A percentile compares a stretch with the other conserved stretches of the same genome.
These are phyloP conservation scores for Apodemus sylvaticus DNA, from an alignment of 2,113 vertebrate genomes.

Conservation along the genomic window DNA sequence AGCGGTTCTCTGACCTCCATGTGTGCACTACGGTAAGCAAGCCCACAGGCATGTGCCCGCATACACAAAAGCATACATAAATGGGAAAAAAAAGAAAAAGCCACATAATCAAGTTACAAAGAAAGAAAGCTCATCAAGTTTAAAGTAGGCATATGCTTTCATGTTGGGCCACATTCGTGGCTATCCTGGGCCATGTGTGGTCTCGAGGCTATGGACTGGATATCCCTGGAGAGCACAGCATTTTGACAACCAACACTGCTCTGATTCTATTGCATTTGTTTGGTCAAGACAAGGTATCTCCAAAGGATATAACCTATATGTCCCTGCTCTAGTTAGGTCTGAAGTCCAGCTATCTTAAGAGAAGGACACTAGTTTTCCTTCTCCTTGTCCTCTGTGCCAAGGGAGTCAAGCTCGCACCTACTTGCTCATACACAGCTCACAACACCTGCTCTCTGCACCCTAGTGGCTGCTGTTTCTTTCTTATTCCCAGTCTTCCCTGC, in stretches of 20 bases:
- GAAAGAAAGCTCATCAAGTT: not conserved
- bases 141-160: not conserved
- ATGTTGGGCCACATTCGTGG: not conserved
- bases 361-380: not conserved
- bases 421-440: not conserved
- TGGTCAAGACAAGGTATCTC: not conserved
- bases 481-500: not conserved
- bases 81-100: not conserved
- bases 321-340: not conserved
- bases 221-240: not conserved
- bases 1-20: not conserved
- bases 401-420: not conserved
- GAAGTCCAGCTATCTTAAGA: not conserved
- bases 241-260: constrained; percentile 13
- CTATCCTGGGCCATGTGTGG: not conserved
- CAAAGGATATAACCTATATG: not conserved
- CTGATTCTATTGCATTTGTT: not conserved
- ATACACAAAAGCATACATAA: not conserved
- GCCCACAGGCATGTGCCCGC: not conserved
- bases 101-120: not conserved
- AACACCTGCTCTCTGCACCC: not conserved
- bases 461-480: not conserved
- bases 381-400: not conserved
- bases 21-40: not conserved
- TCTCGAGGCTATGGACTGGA: no score